A percentile compares a stretch with the other conserved stretches of the same genome.
These are phyloP conservation scores for Subacronicta megacephala DNA, from an alignment of 2,888 invertebrate species.

Conservation along the genomic window DNA sequence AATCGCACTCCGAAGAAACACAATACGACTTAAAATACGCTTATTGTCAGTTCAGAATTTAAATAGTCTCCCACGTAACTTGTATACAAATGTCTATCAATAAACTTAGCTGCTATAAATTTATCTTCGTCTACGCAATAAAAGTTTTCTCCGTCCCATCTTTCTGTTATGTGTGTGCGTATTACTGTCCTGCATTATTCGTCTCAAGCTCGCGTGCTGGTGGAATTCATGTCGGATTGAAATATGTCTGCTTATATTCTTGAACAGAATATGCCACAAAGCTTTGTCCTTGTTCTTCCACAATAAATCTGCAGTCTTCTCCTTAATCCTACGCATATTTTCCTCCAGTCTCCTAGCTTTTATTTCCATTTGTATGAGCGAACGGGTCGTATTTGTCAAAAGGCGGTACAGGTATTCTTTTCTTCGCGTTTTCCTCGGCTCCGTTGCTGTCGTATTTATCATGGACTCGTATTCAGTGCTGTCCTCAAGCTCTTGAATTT, in stretches of 20 bases:
- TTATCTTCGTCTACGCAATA: constrained; percentile 66
- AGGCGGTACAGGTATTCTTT: constrained; percentile 89
- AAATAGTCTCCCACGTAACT: constrained; percentile 61
- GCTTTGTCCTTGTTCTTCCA: constrained; percentile 89
- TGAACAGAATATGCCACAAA: constrained; percentile 87
- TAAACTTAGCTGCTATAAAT: constrained; percentile 59
- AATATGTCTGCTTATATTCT: constrained; percentile 88
- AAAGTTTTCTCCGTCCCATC: constrained; percentile 72
- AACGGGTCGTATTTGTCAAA: constrained; percentile 88
- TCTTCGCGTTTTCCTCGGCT: constrained; percentile 79
- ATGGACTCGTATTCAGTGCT: constrained; percentile 74
- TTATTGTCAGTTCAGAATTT: constrained; percentile 75
- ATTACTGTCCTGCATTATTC: constrained; percentile 84
- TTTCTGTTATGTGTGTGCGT: constrained; percentile 69
- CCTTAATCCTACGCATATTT: constrained; percentile 89
- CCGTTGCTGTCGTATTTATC: constrained; percentile 79
- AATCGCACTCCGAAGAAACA: constrained; percentile 54
- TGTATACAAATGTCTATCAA: constrained; percentile 59
- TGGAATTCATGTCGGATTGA: constrained; percentile 87
- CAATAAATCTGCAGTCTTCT: constrained; percentile 88
- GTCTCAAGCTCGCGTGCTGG: constrained; percentile 82
- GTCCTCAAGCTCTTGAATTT: constrained; percentile 67
- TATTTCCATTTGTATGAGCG: constrained; percentile 90
- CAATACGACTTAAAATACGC: constrained; percentile 63
- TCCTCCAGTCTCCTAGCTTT: constrained; percentile 88